Percentiles rank a stretch among this genome's conserved stretches.
phyloP scores from a whole-genome alignment of 2,113 vertebrate genomes.

The Sylvietta virens region DNA sequence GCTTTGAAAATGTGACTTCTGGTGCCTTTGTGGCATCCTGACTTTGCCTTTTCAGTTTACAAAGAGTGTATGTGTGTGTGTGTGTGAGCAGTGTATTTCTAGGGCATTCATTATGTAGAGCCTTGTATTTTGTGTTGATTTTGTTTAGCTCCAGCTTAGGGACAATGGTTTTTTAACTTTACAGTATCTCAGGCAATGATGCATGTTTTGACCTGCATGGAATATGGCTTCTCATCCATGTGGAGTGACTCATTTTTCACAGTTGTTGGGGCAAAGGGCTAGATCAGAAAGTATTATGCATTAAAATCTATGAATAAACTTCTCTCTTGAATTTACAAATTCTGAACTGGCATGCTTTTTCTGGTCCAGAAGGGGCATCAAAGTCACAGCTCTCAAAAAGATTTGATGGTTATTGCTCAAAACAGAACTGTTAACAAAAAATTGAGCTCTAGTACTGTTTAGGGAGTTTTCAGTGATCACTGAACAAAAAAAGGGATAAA shows the following conservation, averaged over 20 bases:
- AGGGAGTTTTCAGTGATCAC: not conserved
- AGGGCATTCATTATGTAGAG: not conserved
- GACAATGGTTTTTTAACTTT: not conserved
- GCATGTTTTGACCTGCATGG: not conserved
- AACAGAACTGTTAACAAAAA: not conserved
- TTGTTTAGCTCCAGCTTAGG: not conserved
- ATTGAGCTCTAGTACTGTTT: not conserved
- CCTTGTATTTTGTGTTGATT: not conserved
- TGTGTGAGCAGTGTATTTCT: not conserved
- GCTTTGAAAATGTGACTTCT: not conserved
- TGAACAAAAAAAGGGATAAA: not conserved
- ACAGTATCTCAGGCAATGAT: not conserved
- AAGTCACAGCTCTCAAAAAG: not conserved
- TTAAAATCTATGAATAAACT: not conserved
- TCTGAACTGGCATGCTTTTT: not conserved
- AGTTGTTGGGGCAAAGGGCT: not conserved
- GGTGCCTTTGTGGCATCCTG: not conserved
- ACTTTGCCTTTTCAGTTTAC: not conserved
- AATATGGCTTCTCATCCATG: not conserved
- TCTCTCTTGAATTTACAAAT: not conserved
- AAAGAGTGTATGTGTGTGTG: accelerated
- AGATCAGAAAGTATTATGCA: not conserved
- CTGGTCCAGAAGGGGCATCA: not conserved
- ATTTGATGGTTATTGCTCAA: not conserved
- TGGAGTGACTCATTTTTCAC: not conserved